phyloP scores from a whole-genome alignment of 2,797 vertebrate genomes.

The Rallus crepitans region DNA sequence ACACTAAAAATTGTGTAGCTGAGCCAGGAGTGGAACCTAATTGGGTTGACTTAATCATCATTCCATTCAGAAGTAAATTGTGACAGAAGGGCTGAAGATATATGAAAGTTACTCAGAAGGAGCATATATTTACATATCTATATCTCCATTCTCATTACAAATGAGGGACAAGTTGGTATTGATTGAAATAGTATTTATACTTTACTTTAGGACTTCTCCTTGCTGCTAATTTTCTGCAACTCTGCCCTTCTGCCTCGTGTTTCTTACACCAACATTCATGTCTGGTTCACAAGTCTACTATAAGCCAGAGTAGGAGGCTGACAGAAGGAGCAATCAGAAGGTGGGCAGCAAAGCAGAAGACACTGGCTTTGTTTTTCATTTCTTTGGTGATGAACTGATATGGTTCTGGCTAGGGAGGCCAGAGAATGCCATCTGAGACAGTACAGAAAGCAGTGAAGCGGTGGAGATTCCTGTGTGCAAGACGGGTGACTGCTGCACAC shows the following conservation, averaged over 20 bases:
- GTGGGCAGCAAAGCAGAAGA: not conserved
- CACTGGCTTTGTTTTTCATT: not conserved
- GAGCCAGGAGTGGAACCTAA: not conserved
- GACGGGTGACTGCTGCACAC: not conserved
- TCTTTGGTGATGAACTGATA: not conserved
- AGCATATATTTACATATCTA: not conserved
- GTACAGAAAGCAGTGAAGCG: not conserved
- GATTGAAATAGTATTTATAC: not conserved
- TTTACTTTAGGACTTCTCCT: not conserved
- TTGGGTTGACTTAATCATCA: not conserved
- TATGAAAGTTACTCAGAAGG: not conserved
- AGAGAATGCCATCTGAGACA: not conserved
- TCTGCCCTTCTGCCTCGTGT: not conserved
- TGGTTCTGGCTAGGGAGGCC: not conserved
- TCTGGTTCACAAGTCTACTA: not conserved
- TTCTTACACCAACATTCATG: not conserved
- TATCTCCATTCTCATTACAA: not conserved
- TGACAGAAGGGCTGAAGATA: not conserved
- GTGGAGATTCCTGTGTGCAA: not conserved
- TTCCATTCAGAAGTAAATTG: not conserved
- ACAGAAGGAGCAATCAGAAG: conserved; percentile 14
- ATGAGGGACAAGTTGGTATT: not conserved
- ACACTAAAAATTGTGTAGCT: not conserved
- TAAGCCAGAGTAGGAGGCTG: not conserved
- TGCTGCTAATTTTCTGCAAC: not conserved